These are phyloP conservation scores for Hydra vulgaris DNA, from an alignment of 30 jellyfish, hydroid and myxozoan genomes.

Conservation along the genomic window DNA sequence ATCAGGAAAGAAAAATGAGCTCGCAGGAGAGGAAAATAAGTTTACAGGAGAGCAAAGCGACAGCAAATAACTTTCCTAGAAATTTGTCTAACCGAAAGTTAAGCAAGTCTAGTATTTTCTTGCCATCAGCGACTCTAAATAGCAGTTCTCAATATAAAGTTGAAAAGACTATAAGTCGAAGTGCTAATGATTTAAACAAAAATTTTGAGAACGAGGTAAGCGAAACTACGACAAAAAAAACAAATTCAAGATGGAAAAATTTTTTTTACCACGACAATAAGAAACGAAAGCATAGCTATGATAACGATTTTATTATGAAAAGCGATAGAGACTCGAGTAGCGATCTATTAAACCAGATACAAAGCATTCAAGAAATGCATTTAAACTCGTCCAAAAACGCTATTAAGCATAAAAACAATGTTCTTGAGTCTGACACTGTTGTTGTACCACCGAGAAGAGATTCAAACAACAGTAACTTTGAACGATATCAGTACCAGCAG, in stretches of 20 bases:
- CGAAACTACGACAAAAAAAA: neutral
- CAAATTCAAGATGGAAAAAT: neutral
- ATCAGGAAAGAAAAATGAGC: too few relatives aligned
- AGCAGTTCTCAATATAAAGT: too few relatives aligned
- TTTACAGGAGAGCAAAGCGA: neutral
- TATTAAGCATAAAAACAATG: neutral
- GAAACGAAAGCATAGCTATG: neutral
- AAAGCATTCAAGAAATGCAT: neutral
- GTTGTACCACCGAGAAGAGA: neutral
- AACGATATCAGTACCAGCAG: neutral
- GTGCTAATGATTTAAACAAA: neutral
- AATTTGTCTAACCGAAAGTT: neutral
- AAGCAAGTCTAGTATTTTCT: neutral
- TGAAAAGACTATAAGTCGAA: neutral
- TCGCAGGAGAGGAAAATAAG: too few relatives aligned
- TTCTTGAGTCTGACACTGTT: neutral
- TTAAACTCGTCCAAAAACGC: neutral
- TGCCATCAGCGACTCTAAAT: neutral
- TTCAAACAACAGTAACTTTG: neutral
- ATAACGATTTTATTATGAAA: neutral
- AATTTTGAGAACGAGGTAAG: neutral
- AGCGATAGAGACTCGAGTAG: neutral
- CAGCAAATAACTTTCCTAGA: neutral
- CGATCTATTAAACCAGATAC: neutral
- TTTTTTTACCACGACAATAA: neutral